phyloP scores from a whole-genome alignment of 1,140 invertebrate genomes.

The Micrasema minimum region DNA sequence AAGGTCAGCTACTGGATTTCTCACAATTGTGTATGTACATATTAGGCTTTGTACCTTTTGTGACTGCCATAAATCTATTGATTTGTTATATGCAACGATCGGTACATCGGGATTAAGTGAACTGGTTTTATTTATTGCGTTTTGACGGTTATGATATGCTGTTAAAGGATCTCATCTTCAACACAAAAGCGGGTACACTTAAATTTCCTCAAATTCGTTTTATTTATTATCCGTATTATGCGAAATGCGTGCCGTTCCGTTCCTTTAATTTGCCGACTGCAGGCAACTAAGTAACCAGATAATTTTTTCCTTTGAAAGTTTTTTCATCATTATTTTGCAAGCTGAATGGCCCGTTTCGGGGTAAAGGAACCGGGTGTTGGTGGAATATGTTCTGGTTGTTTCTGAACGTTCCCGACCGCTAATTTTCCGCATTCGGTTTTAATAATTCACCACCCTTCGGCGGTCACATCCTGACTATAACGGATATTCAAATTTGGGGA shows the following conservation, averaged over 20 bases:
- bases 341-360: too few relatives aligned
- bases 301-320: too few relatives aligned
- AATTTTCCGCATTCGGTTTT: conserved; percentile 30
- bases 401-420: not conserved
- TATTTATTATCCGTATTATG: too few relatives aligned
- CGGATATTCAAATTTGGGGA: conserved; percentile 22
- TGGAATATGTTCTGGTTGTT: not conserved
- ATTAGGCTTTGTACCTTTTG: conserved; percentile 18
- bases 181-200: not conserved
- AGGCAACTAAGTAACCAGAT: too few relatives aligned
- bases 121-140: conserved; percentile 16
- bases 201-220: too few relatives aligned
- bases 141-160: conserved; percentile 25
- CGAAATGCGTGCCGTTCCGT: too few relatives aligned
- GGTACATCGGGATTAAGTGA: conserved; percentile 5
- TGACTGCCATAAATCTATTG: conserved; percentile 20
- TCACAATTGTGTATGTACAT: not conserved
- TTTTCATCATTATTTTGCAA: too few relatives aligned
- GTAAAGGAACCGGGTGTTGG: too few relatives aligned
- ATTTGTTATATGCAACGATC: not conserved
- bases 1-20: conserved; percentile 35
- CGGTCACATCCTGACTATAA: conserved; percentile 16
- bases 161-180: not conserved
- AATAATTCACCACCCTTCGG: conserved; percentile 20
- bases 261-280: too few relatives aligned